Base-by-base conservation (phyloP, 2,888 invertebrate genomes). In the Eupithecia tripunctaria region DNA sequence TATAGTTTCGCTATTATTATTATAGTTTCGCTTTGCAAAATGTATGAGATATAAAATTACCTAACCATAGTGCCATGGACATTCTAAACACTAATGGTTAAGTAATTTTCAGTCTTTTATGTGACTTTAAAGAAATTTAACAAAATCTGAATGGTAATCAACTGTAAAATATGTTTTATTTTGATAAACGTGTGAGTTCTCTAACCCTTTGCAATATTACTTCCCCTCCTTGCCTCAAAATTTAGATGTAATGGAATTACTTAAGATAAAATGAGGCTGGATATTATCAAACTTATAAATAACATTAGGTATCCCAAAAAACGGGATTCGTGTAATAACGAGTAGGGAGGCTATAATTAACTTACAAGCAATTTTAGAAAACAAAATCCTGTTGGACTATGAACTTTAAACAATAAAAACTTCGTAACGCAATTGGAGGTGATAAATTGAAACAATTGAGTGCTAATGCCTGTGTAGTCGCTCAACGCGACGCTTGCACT, bases 401-500 rank as follows among this genome's bases (percentile, higher is more conserved):
- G 21, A 47, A 47, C 1, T 47, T 29, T 43, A 64, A 25, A 63
- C 29, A 63, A 59, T 64, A 64, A 63, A 14, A 69, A 68, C 41
- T 68, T 62, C 18, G 47, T 56, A 71, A 74, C 62, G 25, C 21
- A 67, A 71, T 73, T 74, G 68, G 41, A 75, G 67, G 72, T 72
- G 68, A 65, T 76, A 80, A n/a, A 77, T 36, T 75, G 78, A 75
- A 80, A 79, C 78, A 79, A 77, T 78, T 75, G 78, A 80, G 78
- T 77, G 21, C 47, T 77, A 75, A 74, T 56, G 73, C 62, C 68
- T 74, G 75, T 68, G 80, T 14, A 56, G 51, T 71, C 78, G 78
- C 79, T 75, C 78, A 2, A 12, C 38, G 38, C 38, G 2, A 78
- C 82, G 80, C 78, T 82, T 78, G 78, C 78, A 80, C 73, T 76